A percentile compares a stretch with the other conserved stretches of the same genome.
phyloP scores from a whole-genome alignment of 2,888 invertebrate species.

The Melinaea marsaeus region DNA sequence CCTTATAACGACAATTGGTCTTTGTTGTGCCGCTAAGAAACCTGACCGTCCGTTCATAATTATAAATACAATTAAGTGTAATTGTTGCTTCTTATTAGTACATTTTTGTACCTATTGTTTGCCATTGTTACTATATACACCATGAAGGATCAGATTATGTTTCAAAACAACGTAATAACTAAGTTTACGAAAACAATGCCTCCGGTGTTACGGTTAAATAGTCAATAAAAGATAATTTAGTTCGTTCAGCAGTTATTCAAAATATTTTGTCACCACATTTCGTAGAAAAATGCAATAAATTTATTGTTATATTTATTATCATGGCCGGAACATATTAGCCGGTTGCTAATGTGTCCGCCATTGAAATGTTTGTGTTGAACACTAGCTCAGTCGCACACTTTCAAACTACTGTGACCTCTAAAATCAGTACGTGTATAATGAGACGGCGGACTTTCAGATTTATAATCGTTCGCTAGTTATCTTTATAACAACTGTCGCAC shows the following conservation, averaged over 20 bases:
- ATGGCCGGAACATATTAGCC: constrained; percentile 7
- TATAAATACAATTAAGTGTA: constrained; percentile 19
- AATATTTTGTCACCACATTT: too few relatives aligned
- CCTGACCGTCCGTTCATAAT: constrained; percentile 24
- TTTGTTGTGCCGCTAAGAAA: constrained; percentile 18
- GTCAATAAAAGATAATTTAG: too few relatives aligned
- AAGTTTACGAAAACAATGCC: background rate
- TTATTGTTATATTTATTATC: background rate
- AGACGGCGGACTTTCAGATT: constrained; percentile 43
- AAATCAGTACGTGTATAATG: constrained; percentile 65
- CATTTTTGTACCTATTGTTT: constrained; percentile 22
- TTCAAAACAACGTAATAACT: constrained; percentile 4
- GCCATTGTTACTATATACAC: constrained; percentile 19
- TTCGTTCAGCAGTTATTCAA: too few relatives aligned
- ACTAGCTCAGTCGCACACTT: constrained; percentile 49
- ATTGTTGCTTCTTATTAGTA: constrained; percentile 20
- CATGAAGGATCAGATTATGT: constrained; percentile 24
- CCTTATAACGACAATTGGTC: constrained; percentile 14
- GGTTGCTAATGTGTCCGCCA: constrained; percentile 11
- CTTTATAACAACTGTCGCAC: constrained; percentile 10
- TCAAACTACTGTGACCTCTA: constrained; percentile 68
- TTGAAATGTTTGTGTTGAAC: constrained; percentile 26
- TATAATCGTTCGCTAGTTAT: constrained; percentile 20
- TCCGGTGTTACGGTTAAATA: background rate
- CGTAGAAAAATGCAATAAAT: too few relatives aligned